Conservation (phyloP, 2,797 vertebrate genomes). For the Sphenodon punctatus region DNA sequence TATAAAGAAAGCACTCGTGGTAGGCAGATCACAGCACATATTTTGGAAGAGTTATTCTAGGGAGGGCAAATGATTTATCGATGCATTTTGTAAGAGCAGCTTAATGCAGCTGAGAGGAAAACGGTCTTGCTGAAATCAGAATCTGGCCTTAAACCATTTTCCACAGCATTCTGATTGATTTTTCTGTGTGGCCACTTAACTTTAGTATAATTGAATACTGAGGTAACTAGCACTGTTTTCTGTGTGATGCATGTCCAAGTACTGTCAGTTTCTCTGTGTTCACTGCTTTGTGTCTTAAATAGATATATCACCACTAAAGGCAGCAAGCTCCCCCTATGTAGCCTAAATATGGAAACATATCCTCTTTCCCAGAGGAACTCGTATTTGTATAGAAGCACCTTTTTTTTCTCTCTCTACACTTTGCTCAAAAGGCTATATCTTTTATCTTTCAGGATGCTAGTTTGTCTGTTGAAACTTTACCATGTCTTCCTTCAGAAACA, state of each 20-base stretch:
- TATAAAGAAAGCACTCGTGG: not conserved
- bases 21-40: too few species aligned
- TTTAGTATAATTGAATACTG: not conserved
- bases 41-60: conserved; percentile 10
- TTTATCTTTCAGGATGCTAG: too few species aligned
- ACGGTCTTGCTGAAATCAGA: conserved; percentile 4
- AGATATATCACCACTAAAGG: too few species aligned
- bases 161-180: conserved; percentile 46
- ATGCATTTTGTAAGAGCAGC: not conserved
- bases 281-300: not conserved
- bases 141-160: conserved; percentile 58
- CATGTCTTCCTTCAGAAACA: too few species aligned
- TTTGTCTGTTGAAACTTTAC: too few species aligned
- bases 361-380: too few species aligned
- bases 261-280: not conserved
- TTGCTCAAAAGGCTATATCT: too few species aligned
- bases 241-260: accelerated
- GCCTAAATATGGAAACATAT: too few species aligned
- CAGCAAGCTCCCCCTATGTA: too few species aligned
- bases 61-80: not conserved
- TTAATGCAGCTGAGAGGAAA: not conserved
- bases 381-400: too few species aligned
- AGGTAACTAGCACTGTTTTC: not conserved
- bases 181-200: not conserved
- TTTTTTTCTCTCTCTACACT: too few species aligned